phyloP scores from a whole-genome alignment of 2,888 invertebrate species.

The Protodeltote pygarga region DNA sequence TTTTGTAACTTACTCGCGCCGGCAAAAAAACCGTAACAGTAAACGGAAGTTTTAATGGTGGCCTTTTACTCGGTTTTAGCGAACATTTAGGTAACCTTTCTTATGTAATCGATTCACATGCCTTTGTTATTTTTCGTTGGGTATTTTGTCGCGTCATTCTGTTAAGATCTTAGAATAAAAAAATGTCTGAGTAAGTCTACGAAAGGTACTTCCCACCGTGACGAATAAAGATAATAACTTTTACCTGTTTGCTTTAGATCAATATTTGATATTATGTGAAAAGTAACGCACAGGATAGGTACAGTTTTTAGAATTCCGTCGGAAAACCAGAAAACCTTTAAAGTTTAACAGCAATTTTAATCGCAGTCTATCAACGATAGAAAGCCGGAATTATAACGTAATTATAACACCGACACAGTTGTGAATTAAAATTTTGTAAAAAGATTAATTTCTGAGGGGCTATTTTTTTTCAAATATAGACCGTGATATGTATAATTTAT shows the following conservation, averaged over 20 bases:
- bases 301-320: no score
- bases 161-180: slow-evolving; percentile 8
- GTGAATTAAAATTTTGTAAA: no score
- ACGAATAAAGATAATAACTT: slow-evolving; percentile 8
- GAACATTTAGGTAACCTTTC: slow-evolving; percentile 33
- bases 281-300: slow-evolving; percentile 4
- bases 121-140: slow-evolving; percentile 14
- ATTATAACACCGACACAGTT: no score
- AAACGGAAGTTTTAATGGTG: slow-evolving; percentile 36
- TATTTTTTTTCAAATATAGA: no score
- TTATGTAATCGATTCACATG: slow-evolving; percentile 23
- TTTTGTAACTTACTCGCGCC: slow-evolving; percentile 33
- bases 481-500: no score
- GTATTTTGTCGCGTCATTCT: slow-evolving; percentile 22
- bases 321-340: no score
- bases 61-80: slow-evolving; percentile 34
- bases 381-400: no score
- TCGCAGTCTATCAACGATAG: no score
- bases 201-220: slow-evolving; percentile 29
- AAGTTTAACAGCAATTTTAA: no score
- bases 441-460: no score
- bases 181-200: slow-evolving; percentile 11
- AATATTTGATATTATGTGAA: not conserved
- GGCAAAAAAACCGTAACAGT: slow-evolving; percentile 33
- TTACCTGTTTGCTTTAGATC: slow-evolving; percentile 8